phyloP scores from a whole-genome alignment of 2,888 invertebrate species.

The Trissolcus brochymenae region DNA sequence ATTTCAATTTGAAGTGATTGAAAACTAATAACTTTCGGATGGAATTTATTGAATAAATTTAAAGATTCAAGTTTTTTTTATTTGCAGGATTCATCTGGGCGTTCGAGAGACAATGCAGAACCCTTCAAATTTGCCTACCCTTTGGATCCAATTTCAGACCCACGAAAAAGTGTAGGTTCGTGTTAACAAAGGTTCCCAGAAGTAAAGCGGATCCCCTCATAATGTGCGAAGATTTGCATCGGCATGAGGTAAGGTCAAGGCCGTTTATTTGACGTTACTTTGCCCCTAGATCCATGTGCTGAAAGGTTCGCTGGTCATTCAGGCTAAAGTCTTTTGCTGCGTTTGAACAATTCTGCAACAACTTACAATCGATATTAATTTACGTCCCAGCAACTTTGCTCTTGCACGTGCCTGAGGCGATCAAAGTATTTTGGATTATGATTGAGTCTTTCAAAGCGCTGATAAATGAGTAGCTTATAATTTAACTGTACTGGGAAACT shows the following conservation, averaged over 20 bases:
- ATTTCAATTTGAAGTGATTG: too few species aligned
- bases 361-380: conserved; percentile 5
- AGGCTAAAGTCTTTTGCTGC: conserved; percentile 7
- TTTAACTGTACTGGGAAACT: background rate
- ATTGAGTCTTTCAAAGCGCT: conserved; percentile 1
- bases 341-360: conserved; percentile 1
- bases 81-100: conserved; percentile 19
- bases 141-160: conserved; percentile 6
- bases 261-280: conserved; percentile 13
- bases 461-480: conserved; percentile 6
- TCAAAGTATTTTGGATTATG: conserved; percentile 2
- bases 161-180: background rate
- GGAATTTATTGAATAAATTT: background rate
- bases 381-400: background rate
- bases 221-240: conserved; percentile 29
- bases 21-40: too few species aligned
- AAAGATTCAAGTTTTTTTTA: conserved; percentile 3
- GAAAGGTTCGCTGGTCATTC: conserved; percentile 9
- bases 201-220: conserved; percentile 10
- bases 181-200: background rate
- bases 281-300: background rate
- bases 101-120: conserved; percentile 34
- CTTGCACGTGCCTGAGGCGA: background rate
- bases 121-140: background rate
- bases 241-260: conserved; percentile 43